Evolutionary conservation across 2,113 vertebrate species (phyloP).

Genomic region (Octodon degus): DNA sequence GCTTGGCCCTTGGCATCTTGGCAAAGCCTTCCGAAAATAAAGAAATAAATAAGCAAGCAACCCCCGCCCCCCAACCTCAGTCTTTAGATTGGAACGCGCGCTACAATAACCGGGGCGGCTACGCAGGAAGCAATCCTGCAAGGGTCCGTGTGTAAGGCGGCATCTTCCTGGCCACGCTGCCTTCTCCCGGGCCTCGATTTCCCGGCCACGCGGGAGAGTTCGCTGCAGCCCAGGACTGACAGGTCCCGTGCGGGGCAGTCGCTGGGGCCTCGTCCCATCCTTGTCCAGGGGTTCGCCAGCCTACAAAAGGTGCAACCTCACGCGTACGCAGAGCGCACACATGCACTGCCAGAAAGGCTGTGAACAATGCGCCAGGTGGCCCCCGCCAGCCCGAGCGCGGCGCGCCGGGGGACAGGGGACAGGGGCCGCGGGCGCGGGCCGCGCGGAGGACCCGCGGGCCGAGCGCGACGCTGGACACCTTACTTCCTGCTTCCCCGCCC

Average conservation of each 20-base stretch:
- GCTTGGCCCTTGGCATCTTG: slow-evolving; percentile 27
- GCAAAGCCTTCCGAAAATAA: slow-evolving; percentile 11
- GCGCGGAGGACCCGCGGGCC: slow-evolving; percentile 58
- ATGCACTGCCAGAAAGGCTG: background rate
- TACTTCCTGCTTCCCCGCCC: slow-evolving; percentile 88
- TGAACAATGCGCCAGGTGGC: slow-evolving; percentile 73
- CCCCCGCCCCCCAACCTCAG: background rate
- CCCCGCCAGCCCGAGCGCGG: slow-evolving; percentile 57
- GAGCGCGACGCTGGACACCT: slow-evolving; percentile 80
- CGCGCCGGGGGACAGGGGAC: slow-evolving; percentile 66
- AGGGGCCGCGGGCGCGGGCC: slow-evolving; percentile 74
- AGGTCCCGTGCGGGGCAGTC: slow-evolving; percentile 61
- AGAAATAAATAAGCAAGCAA: background rate
- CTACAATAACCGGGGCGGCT: slow-evolving; percentile 66
- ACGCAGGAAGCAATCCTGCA: slow-evolving; percentile 79
- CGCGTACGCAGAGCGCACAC: slow-evolving; percentile 53
- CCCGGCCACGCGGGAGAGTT: slow-evolving; percentile 1
- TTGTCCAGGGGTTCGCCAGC: slow-evolving; percentile 31
- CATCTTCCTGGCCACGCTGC: slow-evolving; percentile 72
- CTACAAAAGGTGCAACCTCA: slow-evolving; percentile 79
- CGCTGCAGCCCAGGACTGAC: slow-evolving; percentile 65
- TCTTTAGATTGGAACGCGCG: slow-evolving; percentile 63
- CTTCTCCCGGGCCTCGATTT: slow-evolving; percentile 61
- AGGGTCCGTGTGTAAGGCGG: slow-evolving; percentile 59
- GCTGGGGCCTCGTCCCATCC: slow-evolving; percentile 42